A percentile compares a stretch with the other conserved stretches of the same genome.
phyloP scores from a whole-genome alignment of 2,113 vertebrate species.

The Seriola rivoliana region DNA sequence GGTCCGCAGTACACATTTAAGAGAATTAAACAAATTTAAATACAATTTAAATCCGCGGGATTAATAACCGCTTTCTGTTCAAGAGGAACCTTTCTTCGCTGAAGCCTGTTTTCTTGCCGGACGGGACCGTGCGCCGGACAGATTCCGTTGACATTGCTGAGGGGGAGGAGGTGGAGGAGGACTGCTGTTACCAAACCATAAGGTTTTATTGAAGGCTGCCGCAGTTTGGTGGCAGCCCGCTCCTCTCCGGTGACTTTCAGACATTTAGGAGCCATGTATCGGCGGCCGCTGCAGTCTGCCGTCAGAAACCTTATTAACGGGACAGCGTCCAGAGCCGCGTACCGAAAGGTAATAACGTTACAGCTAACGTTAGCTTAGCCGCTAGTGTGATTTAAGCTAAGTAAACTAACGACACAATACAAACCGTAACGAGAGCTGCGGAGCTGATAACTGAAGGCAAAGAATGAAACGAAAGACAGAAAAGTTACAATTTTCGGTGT shows the following conservation, averaged over 20 bases:
- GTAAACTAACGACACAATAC: neutral
- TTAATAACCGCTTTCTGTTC: neutral
- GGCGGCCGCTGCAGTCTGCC: constrained; percentile 79
- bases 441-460: no score
- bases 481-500: no score
- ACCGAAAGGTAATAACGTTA: constrained; percentile 70
- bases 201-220: constrained; percentile 22
- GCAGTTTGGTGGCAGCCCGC: constrained; percentile 31
- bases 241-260: constrained; percentile 6
- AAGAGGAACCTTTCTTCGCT: constrained; percentile 10
- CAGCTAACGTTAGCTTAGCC: constrained; percentile 56
- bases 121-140: constrained; percentile 51
- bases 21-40: neutral
- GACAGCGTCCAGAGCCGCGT: constrained; percentile 56
- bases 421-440: neutral
- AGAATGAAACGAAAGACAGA: no score
- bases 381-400: constrained; percentile 34
- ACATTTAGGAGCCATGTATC: constrained; percentile 78
- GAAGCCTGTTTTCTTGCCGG: constrained; percentile 51
- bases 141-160: constrained; percentile 83
- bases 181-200: constrained; percentile 64
- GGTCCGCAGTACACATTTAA: neutral
- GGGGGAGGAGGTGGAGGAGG: constrained; percentile 48
- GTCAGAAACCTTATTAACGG: constrained; percentile 53
- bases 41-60: neutral